These are phyloP conservation scores for Hyles lineata DNA, from an alignment of 2,888 invertebrate genomes.

Conservation along the genomic window DNA sequence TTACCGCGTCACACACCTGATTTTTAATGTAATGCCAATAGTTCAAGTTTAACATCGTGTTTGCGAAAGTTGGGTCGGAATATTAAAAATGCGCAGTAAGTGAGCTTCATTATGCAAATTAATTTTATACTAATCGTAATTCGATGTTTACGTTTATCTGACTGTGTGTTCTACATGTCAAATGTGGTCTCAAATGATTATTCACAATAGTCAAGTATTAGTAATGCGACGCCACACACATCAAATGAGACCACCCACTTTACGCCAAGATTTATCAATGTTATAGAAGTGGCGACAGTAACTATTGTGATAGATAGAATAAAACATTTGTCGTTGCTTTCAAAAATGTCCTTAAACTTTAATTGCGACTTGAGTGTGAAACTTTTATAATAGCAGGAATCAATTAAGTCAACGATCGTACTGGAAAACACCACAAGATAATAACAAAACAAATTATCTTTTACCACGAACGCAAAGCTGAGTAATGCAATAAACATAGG, in stretches of 20 bases:
- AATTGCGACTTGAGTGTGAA: not conserved
- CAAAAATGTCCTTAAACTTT: constrained; percentile 17
- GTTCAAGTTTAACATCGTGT: not conserved
- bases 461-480: constrained; percentile 17
- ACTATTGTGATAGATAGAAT: not conserved
- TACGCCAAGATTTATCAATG: not conserved
- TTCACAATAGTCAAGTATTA: not conserved
- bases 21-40: not conserved
- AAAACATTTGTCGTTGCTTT: not conserved
- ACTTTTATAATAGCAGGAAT: constrained; percentile 12
- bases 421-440: constrained; percentile 14
- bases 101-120: not conserved
- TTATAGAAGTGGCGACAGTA: not conserved
- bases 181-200: constrained; percentile 3
- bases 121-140: not conserved
- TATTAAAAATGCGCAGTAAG: not conserved
- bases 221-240: not conserved
- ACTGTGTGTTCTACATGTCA: constrained; percentile 2
- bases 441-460: constrained; percentile 21
- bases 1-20: not conserved
- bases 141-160: constrained; percentile 5
- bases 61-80: not conserved
- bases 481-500: not conserved
- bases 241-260: constrained; percentile 17
- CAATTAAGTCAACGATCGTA: constrained; percentile 4